Percentiles rank a stretch among this genome's conserved stretches.
Conservation (phyloP, 1,140 invertebrate genomes). For the Neomicropteryx cornuta region DNA sequence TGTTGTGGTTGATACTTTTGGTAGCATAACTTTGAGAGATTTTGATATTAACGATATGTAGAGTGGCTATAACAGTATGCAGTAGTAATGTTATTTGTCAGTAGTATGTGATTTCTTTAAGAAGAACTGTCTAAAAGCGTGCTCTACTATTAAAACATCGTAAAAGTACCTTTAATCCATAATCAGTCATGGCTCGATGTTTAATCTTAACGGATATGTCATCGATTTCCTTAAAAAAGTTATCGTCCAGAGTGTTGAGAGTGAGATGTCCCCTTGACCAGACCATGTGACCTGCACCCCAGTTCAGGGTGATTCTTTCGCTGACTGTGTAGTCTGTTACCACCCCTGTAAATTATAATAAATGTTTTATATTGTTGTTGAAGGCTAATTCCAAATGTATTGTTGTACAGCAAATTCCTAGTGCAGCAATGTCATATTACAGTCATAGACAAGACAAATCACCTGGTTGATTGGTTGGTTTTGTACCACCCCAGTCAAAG, state of each 20-base stretch:
- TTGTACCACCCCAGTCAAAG: constrained; percentile 15
- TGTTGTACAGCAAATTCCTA: no score
- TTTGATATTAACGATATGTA: no score
- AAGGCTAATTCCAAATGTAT: neutral
- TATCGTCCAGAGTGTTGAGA: constrained; percentile 47
- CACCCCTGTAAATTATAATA: constrained; percentile 29
- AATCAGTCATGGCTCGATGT: constrained; percentile 55
- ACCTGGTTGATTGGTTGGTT: no score
- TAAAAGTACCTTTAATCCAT: constrained; percentile 74
- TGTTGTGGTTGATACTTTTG: no score
- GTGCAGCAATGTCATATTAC: no score
- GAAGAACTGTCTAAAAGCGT: no score
- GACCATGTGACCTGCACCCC: constrained; percentile 56
- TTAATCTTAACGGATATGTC: constrained; percentile 69
- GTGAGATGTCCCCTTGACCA: constrained; percentile 67
- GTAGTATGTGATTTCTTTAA: no score
- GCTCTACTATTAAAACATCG: no score
- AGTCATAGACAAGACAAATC: no score
- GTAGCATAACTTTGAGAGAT: no score
- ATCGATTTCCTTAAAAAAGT: constrained; percentile 41
- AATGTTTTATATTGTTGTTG: constrained; percentile 2
- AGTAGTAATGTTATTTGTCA: no score
- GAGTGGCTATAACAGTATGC: no score
- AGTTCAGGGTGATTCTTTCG: constrained; percentile 73
- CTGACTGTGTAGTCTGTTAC: constrained; percentile 63